Conservation (phyloP, 2,797 vertebrate species). For the Chrysocyon brachyurus region DNA sequence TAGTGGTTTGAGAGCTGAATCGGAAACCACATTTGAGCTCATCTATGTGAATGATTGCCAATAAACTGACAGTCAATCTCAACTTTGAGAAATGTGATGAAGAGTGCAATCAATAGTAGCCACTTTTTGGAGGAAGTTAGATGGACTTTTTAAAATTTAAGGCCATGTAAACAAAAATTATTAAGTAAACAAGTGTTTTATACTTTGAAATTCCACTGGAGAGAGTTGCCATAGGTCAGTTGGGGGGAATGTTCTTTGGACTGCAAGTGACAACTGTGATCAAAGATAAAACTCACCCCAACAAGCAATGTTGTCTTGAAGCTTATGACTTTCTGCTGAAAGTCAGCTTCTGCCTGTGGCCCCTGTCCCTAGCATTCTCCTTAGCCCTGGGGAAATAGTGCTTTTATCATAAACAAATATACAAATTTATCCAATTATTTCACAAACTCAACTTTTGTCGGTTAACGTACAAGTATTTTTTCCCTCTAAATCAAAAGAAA, state of each 20-base stretch:
- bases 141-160: background rate
- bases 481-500: background rate
- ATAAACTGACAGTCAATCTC: background rate
- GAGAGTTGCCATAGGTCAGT: background rate
- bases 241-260: background rate
- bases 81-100: background rate
- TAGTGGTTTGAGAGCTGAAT: slow-evolving; percentile 32
- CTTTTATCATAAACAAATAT: background rate
- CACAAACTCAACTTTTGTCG: background rate
- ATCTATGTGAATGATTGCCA: background rate
- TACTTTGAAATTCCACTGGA: background rate
- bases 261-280: background rate
- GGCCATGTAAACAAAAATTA: background rate
- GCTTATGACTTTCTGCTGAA: background rate
- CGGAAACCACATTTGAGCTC: slow-evolving; percentile 68
- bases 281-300: background rate
- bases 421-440: background rate
- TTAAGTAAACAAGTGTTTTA: background rate
- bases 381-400: background rate
- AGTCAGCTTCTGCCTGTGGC: background rate
- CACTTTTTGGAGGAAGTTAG: background rate
- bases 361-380: background rate
- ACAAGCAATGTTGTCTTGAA: background rate
- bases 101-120: background rate
- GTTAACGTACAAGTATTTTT: background rate